Base-by-base conservation (phyloP, 2,113 vertebrate genomes). In the Solenodon paradoxus region DNA sequence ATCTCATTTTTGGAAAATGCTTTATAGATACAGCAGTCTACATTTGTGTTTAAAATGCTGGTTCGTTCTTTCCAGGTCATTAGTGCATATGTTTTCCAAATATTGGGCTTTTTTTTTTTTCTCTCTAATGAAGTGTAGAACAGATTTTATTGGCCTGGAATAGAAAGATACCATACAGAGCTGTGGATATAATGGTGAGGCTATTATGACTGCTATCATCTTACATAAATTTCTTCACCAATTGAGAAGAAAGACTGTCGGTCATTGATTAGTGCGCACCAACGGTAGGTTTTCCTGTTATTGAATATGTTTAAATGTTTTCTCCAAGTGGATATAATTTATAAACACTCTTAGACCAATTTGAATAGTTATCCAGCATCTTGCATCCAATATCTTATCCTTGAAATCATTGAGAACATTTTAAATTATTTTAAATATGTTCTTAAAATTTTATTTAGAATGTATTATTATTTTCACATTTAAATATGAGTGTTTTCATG, bases 1-100 rank as follows among this genome's bases (percentile, higher is more conserved):
- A 96, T 74, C 86, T 96, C 81, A 95, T 72, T 96, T 82, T 82
- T 26, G 15, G 32, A 93, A 79, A 95, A 89, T 79, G 8, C 38
- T 2, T 24, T 40, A 3, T 45, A 15, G 3, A 0, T 3, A 9
- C 47, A 49, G 75, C 17, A 11, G 24, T 66, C 20, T 68, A 88
- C 32, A 53, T 57, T 7, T 72, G 75, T 47, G 7, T 83, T 96
- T 95, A 72, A 80, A 83, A 0, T 88, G 4, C 30, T 92, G 16
- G 12, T 63, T 82, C 1, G 12, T 63, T 82, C 1, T 88, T 97
- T 97, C 69, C 88, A 82, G 57, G 88, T 72, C 17, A 66, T 47
- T 0, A 1, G 35, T 42, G 0, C 84, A 19, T 45, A 47, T 47
- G 47, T 93, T 82, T 97, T 79, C 30, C 90, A 92, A 78, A 15